These are phyloP conservation scores for Eubucco bourcierii DNA, from an alignment of 2,113 vertebrate genomes.

Conservation along the genomic window DNA sequence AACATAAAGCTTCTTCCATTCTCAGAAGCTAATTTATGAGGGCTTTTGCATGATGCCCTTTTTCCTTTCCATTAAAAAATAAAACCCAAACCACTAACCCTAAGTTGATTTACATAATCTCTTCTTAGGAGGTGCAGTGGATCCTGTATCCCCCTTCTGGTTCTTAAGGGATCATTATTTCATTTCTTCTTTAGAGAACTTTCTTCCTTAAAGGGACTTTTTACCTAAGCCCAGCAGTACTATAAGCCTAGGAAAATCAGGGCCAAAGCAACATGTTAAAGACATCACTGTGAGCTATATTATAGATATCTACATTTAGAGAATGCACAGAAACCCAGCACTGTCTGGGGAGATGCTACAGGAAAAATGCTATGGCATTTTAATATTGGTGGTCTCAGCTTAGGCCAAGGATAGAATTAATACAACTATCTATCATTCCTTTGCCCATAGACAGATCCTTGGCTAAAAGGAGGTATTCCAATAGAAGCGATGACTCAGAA, in stretches of 20 bases:
- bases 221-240: background rate
- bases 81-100: background rate
- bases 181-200: background rate
- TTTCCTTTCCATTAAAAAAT: background rate
- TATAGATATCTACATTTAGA: background rate
- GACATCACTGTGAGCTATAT: background rate
- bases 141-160: background rate
- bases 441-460: background rate
- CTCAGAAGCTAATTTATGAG: background rate
- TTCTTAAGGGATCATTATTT: conserved; percentile 9
- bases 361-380: background rate
- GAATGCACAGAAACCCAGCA: background rate
- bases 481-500: background rate
- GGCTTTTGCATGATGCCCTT: background rate
- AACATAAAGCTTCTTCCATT: background rate
- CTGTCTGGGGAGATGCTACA: background rate
- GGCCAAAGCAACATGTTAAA: conserved; percentile 25
- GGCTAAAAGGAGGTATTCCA: background rate
- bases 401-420: background rate
- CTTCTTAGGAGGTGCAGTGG: background rate
- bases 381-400: conserved; percentile 7
- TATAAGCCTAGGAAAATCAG: conserved; percentile 16
- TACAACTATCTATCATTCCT: background rate
- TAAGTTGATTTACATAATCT: conserved; percentile 1
- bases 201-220: conserved; percentile 2